Conservation (phyloP, 2,797 vertebrate genomes). For the Premnoplex brunnescens region DNA sequence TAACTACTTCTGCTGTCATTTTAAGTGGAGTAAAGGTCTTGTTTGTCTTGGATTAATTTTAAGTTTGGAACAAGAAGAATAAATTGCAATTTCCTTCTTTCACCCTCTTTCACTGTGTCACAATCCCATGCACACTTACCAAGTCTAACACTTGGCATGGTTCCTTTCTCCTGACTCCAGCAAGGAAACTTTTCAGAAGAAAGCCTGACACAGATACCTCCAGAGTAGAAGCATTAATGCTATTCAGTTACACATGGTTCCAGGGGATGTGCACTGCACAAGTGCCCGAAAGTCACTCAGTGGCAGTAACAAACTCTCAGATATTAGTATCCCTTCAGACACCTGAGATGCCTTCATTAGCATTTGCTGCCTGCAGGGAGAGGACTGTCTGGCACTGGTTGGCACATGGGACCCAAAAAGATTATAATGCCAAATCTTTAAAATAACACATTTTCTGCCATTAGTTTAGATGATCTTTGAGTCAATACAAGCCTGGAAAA, state of each 20-base stretch:
- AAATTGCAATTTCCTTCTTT: neutral
- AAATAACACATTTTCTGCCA: neutral
- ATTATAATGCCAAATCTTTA: neutral
- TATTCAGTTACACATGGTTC: neutral
- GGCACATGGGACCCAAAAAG: neutral
- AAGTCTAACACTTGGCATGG: neutral
- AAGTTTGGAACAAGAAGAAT: neutral
- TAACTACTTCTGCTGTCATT: neutral
- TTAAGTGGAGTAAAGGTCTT: neutral
- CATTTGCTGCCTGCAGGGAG: neutral
- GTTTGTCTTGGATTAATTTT: neutral
- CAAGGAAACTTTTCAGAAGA: neutral
- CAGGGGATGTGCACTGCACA: neutral
- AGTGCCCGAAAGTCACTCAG: neutral
- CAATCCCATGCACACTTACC: neutral
- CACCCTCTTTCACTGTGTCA: neutral
- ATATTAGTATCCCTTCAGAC: neutral
- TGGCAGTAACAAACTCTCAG: neutral
- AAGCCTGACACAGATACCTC: neutral
- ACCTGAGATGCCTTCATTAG: neutral
- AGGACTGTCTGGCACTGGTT: neutral
- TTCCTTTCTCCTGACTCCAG: neutral
- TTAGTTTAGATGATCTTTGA: neutral
- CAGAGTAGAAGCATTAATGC: neutral
- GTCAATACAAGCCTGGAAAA: conserved; percentile 3